Evolutionary conservation across 2,888 invertebrate genomes (phyloP), one percentile per base, ranked within the genome.

Genomic region (Tenthredo distinguenda): DNA sequence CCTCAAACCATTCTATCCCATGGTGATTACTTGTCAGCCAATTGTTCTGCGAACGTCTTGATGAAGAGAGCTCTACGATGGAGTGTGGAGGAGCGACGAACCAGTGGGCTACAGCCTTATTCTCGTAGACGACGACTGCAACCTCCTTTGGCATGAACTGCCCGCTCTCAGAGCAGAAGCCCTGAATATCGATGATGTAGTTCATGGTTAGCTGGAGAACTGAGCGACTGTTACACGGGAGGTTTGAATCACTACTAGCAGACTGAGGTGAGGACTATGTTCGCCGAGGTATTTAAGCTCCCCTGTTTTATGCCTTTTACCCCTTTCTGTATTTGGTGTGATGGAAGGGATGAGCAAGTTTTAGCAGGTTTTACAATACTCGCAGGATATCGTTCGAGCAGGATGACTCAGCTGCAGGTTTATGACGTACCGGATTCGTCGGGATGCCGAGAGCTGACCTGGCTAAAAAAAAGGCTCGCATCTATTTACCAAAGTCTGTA

Each of bases 401-500:
- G 21, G 10, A 18, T 26, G 7, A 21, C 62, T 18, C 21, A 3
- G 21, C 0, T 21, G 62, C 6, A 15, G 62, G 4, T 62, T 2
- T 62, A 62, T 21, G 21, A 5, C 21, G 21, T 18, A 9, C 62
- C 6, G 62, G 26, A 5, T 3, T 6, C 9, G 9, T 2, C 10
- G n/a, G n/a, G n/a, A 18, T 62, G 2, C 62, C 62, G 18, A 7
- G 62, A 62, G 2, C 0, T n/a, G 18, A 9, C 26, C 9, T 62
- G 1, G 26, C 21, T 9, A 62, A n/a, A n/a, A n/a, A n/a, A n/a
- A n/a, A n/a, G n/a, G n/a, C n/a, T 34, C 5, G 15, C 12, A 87
- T n/a, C 15, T 26, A 76, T 1, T 34, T 21, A 12, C 47, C 47
- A 43, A 47, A 89, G 77, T 88, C 88, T 9, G 85, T 84, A 50